phyloP scores from a whole-genome alignment of 2,113 vertebrate species.

The Lethenteron reissneri region DNA sequence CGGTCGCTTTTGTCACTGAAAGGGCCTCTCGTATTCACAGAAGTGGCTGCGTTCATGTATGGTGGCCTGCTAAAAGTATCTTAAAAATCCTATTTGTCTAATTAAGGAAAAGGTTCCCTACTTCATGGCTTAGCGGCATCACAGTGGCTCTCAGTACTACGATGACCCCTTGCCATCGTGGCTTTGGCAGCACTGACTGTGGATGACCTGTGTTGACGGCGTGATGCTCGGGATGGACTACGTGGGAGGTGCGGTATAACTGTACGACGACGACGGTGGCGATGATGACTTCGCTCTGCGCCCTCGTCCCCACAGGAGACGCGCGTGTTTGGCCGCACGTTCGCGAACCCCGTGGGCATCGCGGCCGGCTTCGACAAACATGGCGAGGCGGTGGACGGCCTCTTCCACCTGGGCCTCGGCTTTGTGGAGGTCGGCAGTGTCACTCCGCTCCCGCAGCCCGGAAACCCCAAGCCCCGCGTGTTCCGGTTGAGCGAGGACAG shows the following conservation, averaged over 20 bases:
- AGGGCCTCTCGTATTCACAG: not conserved
- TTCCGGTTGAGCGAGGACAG: slow-evolving; percentile 50
- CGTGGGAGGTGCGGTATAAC: slow-evolving; percentile 9
- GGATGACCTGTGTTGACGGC: not conserved
- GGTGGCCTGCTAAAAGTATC: not conserved
- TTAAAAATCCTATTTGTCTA: not conserved
- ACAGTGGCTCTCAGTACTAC: slow-evolving; percentile 3
- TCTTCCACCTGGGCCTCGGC: slow-evolving; percentile 67
- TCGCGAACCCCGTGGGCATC: slow-evolving; percentile 64
- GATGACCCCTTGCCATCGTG: not conserved
- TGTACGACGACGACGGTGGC: not conserved
- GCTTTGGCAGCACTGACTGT: not conserved
- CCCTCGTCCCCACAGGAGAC: slow-evolving; percentile 32
- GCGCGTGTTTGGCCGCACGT: slow-evolving; percentile 39
- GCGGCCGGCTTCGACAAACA: slow-evolving; percentile 90
- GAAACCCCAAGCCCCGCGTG: slow-evolving; percentile 63
- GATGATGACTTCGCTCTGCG: not conserved
- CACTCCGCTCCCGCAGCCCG: slow-evolving; percentile 65
- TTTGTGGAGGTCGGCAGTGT: slow-evolving; percentile 86
- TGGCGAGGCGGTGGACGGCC: slow-evolving; percentile 59
- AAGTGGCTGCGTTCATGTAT: not conserved
- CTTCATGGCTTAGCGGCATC: not conserved
- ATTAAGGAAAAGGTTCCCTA: not conserved
- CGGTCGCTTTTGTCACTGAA: not conserved
- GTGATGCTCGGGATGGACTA: slow-evolving; percentile 16